A percentile compares a stretch with the other conserved stretches of the same genome.
These are phyloP conservation scores for Zaprionus inermis DNA, from an alignment of 1,140 invertebrate genomes.

Conservation along the genomic window DNA sequence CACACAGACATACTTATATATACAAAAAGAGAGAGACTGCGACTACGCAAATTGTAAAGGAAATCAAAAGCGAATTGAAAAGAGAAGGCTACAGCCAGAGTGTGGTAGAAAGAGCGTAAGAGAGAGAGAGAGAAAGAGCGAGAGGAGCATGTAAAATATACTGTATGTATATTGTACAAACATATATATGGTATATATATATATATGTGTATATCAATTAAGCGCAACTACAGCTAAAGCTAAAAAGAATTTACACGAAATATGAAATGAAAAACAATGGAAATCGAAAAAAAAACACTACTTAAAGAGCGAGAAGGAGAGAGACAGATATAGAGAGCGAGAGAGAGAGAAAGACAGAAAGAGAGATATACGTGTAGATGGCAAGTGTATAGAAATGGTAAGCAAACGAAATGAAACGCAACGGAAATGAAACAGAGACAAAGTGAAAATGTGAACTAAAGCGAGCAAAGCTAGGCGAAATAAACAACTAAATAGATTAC, in stretches of 20 bases:
- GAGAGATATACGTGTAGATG: background rate
- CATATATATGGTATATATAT: conserved; percentile 20
- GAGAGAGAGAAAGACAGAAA: conserved; percentile 1
- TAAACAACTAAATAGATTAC: background rate
- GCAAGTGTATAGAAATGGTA: conserved; percentile 4
- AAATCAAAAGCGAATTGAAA: conserved; percentile 28
- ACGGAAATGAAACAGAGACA: background rate
- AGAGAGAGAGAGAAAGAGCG: conserved; percentile 5
- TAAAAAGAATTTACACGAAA: conserved; percentile 30
- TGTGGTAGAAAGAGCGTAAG: background rate
- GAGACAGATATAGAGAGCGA: too few species aligned
- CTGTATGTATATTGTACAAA: background rate
- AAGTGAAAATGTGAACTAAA: background rate
- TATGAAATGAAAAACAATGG: conserved; percentile 18
- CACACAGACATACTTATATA: background rate
- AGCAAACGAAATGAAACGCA: conserved; percentile 14
- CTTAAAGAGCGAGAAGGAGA: background rate
- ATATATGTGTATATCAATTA: conserved; percentile 12
- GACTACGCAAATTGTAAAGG: conserved; percentile 10
- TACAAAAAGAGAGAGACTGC: background rate
- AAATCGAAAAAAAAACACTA: conserved; percentile 38
- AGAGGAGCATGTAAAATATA: background rate
- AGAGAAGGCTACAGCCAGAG: conserved; percentile 13
- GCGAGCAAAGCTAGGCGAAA: background rate
- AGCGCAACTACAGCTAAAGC: conserved; percentile 39